phyloP scores from a whole-genome alignment of 2,113 vertebrate genomes.

The Oceanites oceanicus region DNA sequence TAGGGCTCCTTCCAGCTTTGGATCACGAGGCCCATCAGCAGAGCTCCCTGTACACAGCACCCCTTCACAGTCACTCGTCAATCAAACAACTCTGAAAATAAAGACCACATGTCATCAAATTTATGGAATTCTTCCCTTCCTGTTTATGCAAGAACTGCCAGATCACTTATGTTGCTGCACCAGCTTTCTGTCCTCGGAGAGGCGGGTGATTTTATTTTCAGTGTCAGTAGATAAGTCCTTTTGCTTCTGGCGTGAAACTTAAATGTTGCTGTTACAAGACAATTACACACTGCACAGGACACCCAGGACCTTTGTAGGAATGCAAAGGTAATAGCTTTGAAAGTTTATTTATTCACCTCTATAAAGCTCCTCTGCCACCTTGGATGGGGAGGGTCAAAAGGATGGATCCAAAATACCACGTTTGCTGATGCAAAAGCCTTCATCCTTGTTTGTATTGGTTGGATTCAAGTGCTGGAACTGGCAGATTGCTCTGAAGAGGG shows the following conservation, averaged over 20 bases:
- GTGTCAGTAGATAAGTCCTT: not conserved
- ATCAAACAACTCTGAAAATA: slow-evolving; percentile 64
- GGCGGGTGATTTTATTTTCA: slow-evolving; percentile 10
- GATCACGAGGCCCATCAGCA: slow-evolving; percentile 56
- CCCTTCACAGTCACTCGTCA: slow-evolving; percentile 58
- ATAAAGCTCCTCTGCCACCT: not conserved
- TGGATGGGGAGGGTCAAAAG: not conserved
- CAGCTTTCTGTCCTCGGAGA: slow-evolving; percentile 16
- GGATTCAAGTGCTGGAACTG: not conserved
- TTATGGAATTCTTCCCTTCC: slow-evolving; percentile 58
- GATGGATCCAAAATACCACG: not conserved
- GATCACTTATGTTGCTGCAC: slow-evolving; percentile 53
- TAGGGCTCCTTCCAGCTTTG: slow-evolving; percentile 63
- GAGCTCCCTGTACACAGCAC: slow-evolving; percentile 41
- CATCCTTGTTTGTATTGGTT: not conserved
- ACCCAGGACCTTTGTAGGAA: not conserved
- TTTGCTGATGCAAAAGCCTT: not conserved
- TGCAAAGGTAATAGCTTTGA: not conserved
- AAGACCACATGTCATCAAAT: slow-evolving; percentile 67
- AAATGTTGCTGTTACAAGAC: not conserved
- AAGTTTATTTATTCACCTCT: not conserved
- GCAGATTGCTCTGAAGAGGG: not conserved
- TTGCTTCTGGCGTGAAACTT: not conserved
- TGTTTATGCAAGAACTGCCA: slow-evolving; percentile 62
- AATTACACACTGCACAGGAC: not conserved